phyloP scores from a whole-genome alignment of 35 echinoderm and acorn worm species.

The Diadema setosum region DNA sequence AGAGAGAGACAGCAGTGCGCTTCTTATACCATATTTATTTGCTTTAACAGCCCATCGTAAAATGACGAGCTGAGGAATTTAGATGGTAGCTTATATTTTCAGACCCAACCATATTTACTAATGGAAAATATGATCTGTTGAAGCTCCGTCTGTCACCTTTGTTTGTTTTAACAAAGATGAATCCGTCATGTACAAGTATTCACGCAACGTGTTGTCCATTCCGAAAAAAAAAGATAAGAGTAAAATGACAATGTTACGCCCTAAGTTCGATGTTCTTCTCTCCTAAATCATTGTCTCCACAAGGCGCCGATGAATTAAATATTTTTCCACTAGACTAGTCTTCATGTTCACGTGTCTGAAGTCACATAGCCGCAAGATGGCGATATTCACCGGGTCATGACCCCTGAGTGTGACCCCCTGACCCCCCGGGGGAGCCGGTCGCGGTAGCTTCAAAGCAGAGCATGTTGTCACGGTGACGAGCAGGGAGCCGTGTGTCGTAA shows the following conservation, averaged over 20 bases:
- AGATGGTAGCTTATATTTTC: background rate
- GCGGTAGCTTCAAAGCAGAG: background rate
- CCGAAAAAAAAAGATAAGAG: too few species aligned
- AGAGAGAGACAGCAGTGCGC: background rate
- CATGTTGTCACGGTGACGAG: background rate
- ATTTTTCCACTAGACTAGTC: too few species aligned
- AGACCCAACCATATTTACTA: too few species aligned
- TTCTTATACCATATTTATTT: background rate
- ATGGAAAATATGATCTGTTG: too few species aligned
- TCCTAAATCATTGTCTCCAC: too few species aligned
- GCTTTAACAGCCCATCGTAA: slow-evolving; percentile 1
- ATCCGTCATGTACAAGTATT: too few species aligned
- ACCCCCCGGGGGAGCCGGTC: background rate
- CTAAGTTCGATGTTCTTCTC: too few species aligned
- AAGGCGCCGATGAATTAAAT: too few species aligned
- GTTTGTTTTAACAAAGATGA: too few species aligned
- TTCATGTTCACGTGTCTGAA: background rate
- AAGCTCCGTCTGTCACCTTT: too few species aligned
- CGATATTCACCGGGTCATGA: background rate
- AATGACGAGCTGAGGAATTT: background rate
- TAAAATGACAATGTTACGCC: too few species aligned
- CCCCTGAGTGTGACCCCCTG: background rate
- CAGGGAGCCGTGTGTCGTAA: background rate
- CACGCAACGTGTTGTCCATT: too few species aligned
- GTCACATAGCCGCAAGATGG: slow-evolving; percentile 7